Base-by-base conservation (phyloP, 1,140 invertebrate genomes). In the Colletes latitarsis region DNA sequence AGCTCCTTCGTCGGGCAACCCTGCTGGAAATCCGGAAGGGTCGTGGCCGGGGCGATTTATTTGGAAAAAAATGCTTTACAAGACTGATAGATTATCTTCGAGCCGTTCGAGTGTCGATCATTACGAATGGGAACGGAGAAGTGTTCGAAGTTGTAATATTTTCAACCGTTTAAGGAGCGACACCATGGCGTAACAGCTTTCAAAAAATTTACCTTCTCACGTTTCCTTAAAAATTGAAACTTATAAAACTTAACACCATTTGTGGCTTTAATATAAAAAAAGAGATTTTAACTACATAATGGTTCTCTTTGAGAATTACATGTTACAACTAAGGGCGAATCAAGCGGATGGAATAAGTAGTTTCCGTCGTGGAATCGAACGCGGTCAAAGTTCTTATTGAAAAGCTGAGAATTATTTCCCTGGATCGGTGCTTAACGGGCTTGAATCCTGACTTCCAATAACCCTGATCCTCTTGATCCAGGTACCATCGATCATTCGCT, bases 401-500 rank as follows among this genome's bases (percentile, higher is more conserved):
- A 80, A 76, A 80, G 14, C 49, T 19, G n/a, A 49, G 71, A 76
- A 84, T 85, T 84, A 84, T 81, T 84, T 68, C 63, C 52, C 21
- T 41, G 46, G 52, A 82, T 83, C 83, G 85, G 77, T 78, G 66
- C 80, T 88, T 87, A 83, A 87, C 69, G 62, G 57, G 55, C 78
- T 69, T 82, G 80, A 82, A 85, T 86, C 84, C 85, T 81, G 86
- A 88, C 88, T 87, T 83, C 87, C 88, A 83, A 87, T 85, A 83
- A 86, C 85, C 82, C 82, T 84, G 87, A 85, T 86, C 88, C 84
- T 82, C 81, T 82, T 74, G 89, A 90, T 90, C 87, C 83, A 43
- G 79, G 80, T 77, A 84, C 84, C 86, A 90, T 90, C 87, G 87
- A 90, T 90, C 89, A 91, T 81, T 82, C 82, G 63, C 57, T 69